Percentiles rank a stretch among this genome's conserved stretches.
Evolutionary conservation across 2,888 invertebrate genomes (phyloP).

Genomic region (Ellobium chinense): DNA sequence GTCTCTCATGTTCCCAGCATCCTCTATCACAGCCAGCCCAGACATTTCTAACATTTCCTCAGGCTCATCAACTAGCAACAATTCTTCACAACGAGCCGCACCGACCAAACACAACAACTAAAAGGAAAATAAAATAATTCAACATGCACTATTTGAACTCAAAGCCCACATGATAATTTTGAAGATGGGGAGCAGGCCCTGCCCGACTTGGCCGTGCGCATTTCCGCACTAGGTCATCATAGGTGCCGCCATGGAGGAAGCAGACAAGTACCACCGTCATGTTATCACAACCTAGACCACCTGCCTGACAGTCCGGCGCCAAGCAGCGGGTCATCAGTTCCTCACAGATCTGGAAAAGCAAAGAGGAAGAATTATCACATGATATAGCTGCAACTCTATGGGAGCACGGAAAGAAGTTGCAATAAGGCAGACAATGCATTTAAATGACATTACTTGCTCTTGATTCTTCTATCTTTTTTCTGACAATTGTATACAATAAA

Average conservation of each 20-base stretch:
- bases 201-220: conserved; percentile 69
- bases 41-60: too few relatives aligned
- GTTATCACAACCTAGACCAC: conserved; percentile 98
- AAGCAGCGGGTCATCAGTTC: conserved; percentile 95
- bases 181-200: conserved; percentile 63
- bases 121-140: background rate
- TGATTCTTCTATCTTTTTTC: too few relatives aligned
- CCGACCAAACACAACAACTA: background rate
- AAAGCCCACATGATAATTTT: conserved; percentile 51
- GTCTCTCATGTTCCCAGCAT: background rate
- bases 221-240: conserved; percentile 77
- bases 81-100: too few relatives aligned
- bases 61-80: too few relatives aligned
- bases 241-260: conserved; percentile 82
- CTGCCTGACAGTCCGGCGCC: conserved; percentile 98
- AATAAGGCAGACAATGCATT: too few relatives aligned
- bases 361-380: too few relatives aligned
- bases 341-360: conserved; percentile 91
- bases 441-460: too few relatives aligned
- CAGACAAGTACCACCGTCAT: conserved; percentile 97
- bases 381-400: too few relatives aligned
- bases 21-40: background rate
- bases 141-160: conserved; percentile 46
- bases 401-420: too few relatives aligned
- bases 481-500: too few relatives aligned